These are phyloP conservation scores for Steatornis caripensis DNA, from an alignment of 2,113 vertebrate species.

Conservation along the genomic window DNA sequence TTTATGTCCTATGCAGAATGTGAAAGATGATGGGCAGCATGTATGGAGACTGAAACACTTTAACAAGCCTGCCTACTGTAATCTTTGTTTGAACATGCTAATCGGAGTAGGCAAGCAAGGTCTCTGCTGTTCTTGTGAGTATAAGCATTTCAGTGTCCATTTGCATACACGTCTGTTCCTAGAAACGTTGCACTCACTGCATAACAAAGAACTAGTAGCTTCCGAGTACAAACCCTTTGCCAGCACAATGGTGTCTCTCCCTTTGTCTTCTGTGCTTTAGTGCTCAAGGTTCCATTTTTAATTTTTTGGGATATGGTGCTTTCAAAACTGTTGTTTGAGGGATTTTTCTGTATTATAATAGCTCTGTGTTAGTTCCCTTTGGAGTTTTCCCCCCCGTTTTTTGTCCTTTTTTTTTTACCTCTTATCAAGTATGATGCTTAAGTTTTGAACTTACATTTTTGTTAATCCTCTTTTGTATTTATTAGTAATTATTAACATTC, in stretches of 20 bases:
- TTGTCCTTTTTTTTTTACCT: neutral
- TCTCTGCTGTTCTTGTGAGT: conserved; percentile 94
- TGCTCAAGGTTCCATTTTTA: neutral
- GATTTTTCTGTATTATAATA: neutral
- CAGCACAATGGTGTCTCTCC: neutral
- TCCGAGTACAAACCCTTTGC: neutral
- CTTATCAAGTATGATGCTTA: neutral
- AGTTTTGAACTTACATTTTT: neutral
- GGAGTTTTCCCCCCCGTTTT: neutral
- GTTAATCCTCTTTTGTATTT: neutral
- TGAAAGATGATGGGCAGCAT: conserved; percentile 94
- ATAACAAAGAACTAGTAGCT: neutral
- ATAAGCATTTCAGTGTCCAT: neutral
- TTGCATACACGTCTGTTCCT: neutral
- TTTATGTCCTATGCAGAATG: conserved; percentile 79
- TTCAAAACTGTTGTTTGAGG: neutral
- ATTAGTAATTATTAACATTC: neutral
- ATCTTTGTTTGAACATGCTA: conserved; percentile 94
- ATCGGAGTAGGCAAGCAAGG: conserved; percentile 93
- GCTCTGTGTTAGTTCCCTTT: neutral
- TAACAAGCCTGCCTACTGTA: conserved; percentile 96
- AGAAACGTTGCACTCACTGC: neutral
- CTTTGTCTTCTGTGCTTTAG: neutral
- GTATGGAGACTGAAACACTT: conserved; percentile 96
- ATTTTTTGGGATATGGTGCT: neutral